Evolutionary conservation across 2,888 invertebrate genomes (phyloP), one percentile per base, ranked within the genome.

Genomic region (Scaeva pyrastri): DNA sequence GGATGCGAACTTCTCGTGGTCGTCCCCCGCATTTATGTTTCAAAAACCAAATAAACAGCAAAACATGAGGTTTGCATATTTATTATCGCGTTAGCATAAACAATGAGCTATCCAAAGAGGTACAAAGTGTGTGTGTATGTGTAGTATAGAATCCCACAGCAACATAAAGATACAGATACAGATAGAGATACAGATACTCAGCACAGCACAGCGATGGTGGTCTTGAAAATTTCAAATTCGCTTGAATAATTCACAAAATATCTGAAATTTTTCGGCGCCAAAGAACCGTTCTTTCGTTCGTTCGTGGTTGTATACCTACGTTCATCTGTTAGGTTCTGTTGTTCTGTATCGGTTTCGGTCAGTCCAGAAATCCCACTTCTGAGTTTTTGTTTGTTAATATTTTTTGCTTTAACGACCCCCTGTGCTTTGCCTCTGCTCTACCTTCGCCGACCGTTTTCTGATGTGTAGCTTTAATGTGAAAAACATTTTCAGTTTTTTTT

Each of bases 41-140:
- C 77, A 68, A 19, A 68, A 82, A 73, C 77, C 74, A 73, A 82
- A 86, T 74, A 86, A 86, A 86, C 77, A 82, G 86, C 86, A 66
- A 71, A 82, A 86, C 86, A 82, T 86, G 82, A 82, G 82, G 86
- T 82, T 86, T 78, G 86, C 86, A 86, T 86, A 86, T 86, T 86
- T 86, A 86, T 86, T 86, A 86, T 77, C 86, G 73, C 77, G 86
- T 86, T 86, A 82, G 86, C 86, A 86, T 86, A 86, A 73, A 48
- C 73, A 86, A 86, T 82, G 82, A 86, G 82, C 82, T 68, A 77
- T 21, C 68, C 66, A 19, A 14, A 48, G 76, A 55, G 73, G 81
- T 81, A 60, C 36, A 48, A 31, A 68, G 11, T 31, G 23, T 36
- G n/a, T n/a, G n/a, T n/a, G n/a, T n/a, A n/a, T 23, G 14, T n/a